These are phyloP conservation scores for Drosophila niveifrons DNA, from an alignment of 2,888 invertebrate species.

Conservation along the genomic window DNA sequence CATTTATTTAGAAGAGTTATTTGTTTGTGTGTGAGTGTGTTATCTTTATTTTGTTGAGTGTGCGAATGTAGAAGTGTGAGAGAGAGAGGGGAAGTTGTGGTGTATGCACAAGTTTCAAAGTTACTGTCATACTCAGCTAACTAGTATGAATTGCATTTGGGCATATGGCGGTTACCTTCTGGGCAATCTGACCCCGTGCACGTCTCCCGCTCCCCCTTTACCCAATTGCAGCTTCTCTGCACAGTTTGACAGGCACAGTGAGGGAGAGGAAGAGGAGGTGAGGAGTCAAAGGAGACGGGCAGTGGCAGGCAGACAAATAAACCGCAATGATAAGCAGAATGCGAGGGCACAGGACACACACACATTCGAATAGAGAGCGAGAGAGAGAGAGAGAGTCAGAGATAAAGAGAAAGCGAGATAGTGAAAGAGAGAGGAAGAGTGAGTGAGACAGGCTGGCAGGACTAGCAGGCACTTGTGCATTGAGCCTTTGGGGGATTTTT, in stretches of 20 bases:
- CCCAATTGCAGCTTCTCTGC: background rate
- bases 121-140: slow-evolving; percentile 37
- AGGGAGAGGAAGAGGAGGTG: background rate
- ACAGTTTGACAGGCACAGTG: slow-evolving; percentile 49
- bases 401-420: background rate
- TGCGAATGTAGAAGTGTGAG: background rate
- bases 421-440: slow-evolving; percentile 1
- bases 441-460: slow-evolving; percentile 39
- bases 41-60: too few species aligned
- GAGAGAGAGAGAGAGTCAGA: background rate
- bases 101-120: slow-evolving; percentile 12
- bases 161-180: slow-evolving; percentile 46
- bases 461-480: slow-evolving; percentile 54
- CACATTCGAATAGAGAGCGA: slow-evolving; percentile 4
- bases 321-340: slow-evolving; percentile 65
- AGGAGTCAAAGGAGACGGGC: slow-evolving; percentile 13
- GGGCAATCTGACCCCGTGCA: slow-evolving; percentile 11
- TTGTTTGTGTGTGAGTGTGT: background rate
- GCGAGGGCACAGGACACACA: slow-evolving; percentile 38
- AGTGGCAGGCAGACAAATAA: slow-evolving; percentile 53
- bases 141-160: slow-evolving; percentile 47
- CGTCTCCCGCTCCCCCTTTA: background rate
- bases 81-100: background rate
- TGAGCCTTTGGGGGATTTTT: slow-evolving; percentile 61
- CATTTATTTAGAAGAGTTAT: too few species aligned